Evolutionary conservation across 37 sponge, comb jelly and placozoan genomes (phyloP), one percentile per base, ranked within the genome.

Genomic region (Oscarella lobularis): DNA sequence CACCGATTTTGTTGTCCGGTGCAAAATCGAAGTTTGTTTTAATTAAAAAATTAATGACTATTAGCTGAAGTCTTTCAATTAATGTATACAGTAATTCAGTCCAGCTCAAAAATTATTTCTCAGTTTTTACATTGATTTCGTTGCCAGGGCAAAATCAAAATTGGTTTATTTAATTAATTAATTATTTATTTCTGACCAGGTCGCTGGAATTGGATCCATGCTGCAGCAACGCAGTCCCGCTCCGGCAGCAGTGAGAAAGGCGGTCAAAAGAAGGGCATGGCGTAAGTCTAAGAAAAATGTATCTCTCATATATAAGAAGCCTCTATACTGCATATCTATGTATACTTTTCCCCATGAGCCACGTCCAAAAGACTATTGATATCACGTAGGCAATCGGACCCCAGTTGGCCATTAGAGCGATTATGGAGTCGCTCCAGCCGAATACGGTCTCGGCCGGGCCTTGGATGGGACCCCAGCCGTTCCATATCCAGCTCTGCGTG

Each of bases 391-490:
- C 66, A 5, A 74, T 74, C 9, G 55, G 27, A 14, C 75, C 75
- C 75, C 75, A 74, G 66, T 74, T 74, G 9, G 75, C 75, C 75
- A 74, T 35, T 66, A 74, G 40, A 29, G 75, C 75, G 29, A 74
- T 66, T 6, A 5, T 29, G 66, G 60, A 5, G 9, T 74, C 75
- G 54, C 60, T 74, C 75, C 75, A 74, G 9, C 29, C 4, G 66
- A 67, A 74, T 29, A 67, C 40, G 9, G 29, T 9, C 66, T 74
- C 55, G 5, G 75, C 75, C 6, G 75, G 66, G 27, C 30, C 66
- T 5, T 6, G 30, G 9, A 74, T 66, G 9, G 75, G 75, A 74
- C 75, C 75, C 55, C 55, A 74, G 4, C 66, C 54, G 66, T 74
- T 74, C 75, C 75, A 74, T n/a, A 74, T 66, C 55, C 40, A 67